These are phyloP conservation scores for Kryphioiulus occultus DNA, from an alignment of 2,888 invertebrate species.

Conservation along the genomic window DNA sequence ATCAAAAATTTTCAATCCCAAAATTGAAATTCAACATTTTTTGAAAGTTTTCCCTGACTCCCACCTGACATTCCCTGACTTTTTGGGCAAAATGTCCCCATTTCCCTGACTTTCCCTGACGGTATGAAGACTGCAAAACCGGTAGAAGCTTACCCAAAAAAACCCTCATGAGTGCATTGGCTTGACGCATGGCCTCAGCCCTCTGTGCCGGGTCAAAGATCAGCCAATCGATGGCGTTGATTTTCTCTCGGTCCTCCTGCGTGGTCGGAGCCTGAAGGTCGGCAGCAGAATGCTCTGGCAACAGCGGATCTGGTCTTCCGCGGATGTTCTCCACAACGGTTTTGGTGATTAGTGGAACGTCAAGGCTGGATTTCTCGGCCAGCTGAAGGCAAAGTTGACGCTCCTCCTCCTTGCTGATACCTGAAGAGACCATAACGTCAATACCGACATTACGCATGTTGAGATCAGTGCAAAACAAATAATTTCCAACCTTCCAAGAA, in stretches of 20 bases:
- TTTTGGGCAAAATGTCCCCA: too few relatives aligned
- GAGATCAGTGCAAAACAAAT: neutral
- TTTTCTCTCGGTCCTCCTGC: constrained; percentile 73
- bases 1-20: too few relatives aligned
- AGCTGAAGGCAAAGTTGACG: constrained; percentile 60
- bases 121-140: too few relatives aligned
- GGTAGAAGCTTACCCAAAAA: constrained; percentile 70
- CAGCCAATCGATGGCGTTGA: constrained; percentile 86
- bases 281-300: neutral
- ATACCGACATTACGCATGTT: too few relatives aligned
- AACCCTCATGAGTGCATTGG: constrained; percentile 86
- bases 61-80: too few relatives aligned
- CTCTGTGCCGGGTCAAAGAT: constrained; percentile 79
- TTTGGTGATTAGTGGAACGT: constrained; percentile 84
- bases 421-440: constrained; percentile 56
- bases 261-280: constrained; percentile 39
- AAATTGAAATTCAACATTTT: too few relatives aligned
- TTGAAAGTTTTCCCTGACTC: too few relatives aligned
- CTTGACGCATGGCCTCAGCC: constrained; percentile 82
- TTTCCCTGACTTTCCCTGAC: too few relatives aligned
- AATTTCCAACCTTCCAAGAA: constrained; percentile 62
- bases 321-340: constrained; percentile 81
- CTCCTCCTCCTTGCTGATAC: constrained; percentile 60
- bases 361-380: constrained; percentile 71
- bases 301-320: constrained; percentile 45